A percentile compares a stretch with the other conserved stretches of the same genome.
Conservation (phyloP, 2,113 vertebrate species). For the Passerina amoena region DNA sequence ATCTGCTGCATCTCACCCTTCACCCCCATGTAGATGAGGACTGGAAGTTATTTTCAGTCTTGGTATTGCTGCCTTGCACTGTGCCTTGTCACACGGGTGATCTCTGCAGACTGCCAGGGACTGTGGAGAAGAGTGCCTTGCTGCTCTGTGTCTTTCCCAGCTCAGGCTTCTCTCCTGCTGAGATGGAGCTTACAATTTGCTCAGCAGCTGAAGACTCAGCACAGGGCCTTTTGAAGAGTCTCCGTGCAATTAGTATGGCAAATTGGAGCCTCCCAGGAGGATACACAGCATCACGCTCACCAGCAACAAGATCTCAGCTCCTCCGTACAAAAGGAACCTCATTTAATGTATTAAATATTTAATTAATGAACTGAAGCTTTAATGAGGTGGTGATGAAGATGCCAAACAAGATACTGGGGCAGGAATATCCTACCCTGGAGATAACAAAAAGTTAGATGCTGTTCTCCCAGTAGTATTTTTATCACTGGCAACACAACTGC, state of each 20-base stretch:
- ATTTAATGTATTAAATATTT: slow-evolving; percentile 77
- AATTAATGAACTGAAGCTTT: slow-evolving; percentile 75
- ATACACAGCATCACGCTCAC: slow-evolving; percentile 56
- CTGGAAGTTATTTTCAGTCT: background rate
- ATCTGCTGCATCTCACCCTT: background rate
- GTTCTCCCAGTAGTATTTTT: slow-evolving; percentile 26
- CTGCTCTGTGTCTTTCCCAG: background rate
- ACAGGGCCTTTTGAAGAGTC: slow-evolving; percentile 65
- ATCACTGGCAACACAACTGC: background rate
- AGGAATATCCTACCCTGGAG: slow-evolving; percentile 46
- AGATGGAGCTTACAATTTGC: slow-evolving; percentile 11
- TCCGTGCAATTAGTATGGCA: slow-evolving; percentile 74
- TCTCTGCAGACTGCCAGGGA: background rate
- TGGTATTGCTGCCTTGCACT: background rate
- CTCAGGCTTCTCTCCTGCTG: slow-evolving; percentile 23
- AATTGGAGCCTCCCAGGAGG: slow-evolving; percentile 75
- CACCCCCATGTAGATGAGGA: background rate
- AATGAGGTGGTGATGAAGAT: slow-evolving; percentile 72
- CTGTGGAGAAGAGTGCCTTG: background rate
- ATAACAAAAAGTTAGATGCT: slow-evolving; percentile 22
- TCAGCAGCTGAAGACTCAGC: slow-evolving; percentile 61
- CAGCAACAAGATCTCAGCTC: slow-evolving; percentile 65
- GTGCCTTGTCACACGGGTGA: background rate
- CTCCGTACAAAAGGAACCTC: slow-evolving; percentile 61
- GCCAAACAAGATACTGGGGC: slow-evolving; percentile 59